These are phyloP conservation scores for Ditylenchus dipsaci DNA, from an alignment of 1,140 invertebrate genomes.

Conservation along the genomic window DNA sequence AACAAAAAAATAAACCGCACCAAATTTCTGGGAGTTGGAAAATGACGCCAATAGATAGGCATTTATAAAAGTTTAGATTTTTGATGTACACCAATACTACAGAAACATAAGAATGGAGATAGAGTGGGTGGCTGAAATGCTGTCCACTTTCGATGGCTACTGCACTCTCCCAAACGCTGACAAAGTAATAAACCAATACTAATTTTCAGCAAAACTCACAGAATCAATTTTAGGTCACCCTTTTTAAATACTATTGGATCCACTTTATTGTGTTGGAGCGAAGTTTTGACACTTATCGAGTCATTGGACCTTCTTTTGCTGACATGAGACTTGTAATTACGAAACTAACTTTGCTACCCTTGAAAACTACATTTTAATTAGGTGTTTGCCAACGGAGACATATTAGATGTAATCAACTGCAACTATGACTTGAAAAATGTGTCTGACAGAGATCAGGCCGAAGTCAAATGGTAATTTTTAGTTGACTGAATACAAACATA, in stretches of 20 bases:
- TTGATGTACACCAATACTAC: constrained; percentile 21
- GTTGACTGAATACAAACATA: not conserved
- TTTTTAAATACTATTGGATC: constrained; percentile 27
- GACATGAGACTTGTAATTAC: constrained; percentile 10
- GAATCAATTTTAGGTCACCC: constrained; percentile 3
- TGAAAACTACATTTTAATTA: too few relatives aligned
- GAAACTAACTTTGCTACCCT: too few relatives aligned
- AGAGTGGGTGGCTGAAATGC: constrained; percentile 28
- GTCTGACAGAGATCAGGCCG: not conserved
- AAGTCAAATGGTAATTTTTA: not conserved
- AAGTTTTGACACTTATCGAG: constrained; percentile 15
- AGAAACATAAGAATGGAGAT: constrained; percentile 23
- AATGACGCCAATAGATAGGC: too few relatives aligned
- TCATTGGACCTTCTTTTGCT: constrained; percentile 11
- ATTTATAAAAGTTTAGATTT: constrained; percentile 19
- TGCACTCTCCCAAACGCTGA: not conserved
- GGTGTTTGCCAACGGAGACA: constrained; percentile 26
- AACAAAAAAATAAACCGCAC: too few relatives aligned
- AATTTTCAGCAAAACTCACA: not conserved
- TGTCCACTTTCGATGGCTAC: constrained; percentile 24
- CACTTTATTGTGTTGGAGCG: constrained; percentile 21
- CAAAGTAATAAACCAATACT: constrained; percentile 11
- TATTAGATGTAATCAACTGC: constrained; percentile 18
- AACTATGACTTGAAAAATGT: constrained; percentile 15
- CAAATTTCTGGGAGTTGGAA: too few relatives aligned